Base-by-base conservation (phyloP, 2,888 invertebrate species). In the Agonopterix subpropinquella region DNA sequence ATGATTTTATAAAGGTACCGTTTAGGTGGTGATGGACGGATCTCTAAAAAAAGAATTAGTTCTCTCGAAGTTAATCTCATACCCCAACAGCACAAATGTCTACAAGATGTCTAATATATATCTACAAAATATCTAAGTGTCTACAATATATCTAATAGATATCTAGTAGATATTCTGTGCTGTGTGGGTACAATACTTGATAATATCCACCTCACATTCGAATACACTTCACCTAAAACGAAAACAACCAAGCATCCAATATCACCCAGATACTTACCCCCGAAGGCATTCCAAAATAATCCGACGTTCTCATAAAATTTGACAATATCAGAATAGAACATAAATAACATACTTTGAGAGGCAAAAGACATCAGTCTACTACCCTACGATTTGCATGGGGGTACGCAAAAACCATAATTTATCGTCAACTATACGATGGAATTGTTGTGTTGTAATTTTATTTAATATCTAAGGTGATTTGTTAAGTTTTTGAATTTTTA, bases 321-420 rank as follows among this genome's bases (percentile, higher is more conserved):
- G 66, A 66, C 62, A 66, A 61, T 64, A 65, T 62, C 66, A 60
- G 55, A 53, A 59, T 44, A 52, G 52, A 47, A 47, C 60, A 65
- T 65, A 66, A 65, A 66, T 66, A 63, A 65, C 61, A 52, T 60
- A 53, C 61, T 61, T 54, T 53, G 56, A 56, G 54, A 51, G 54
- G 57, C 57, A 56, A 64, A 57, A 57, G 60, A 55, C 59, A 59
- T 60, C 56, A 53, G 48, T 52, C 50, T 50, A 44, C 44, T 41
- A 44, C 51, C 50, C 53, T 47, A 49, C 52, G 52, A 60, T 64
- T 64, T 64, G 64, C 64, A 62, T 62, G 39, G 39, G 39, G 39
- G 9, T 39, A n/a, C 39, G 9, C 39, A 39, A n/a, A n/a, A 59
- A 58, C 56, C 48, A 59, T 58, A 53, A 62, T 62, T 61, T 62